These are phyloP conservation scores for Bombus polaris DNA, from an alignment of 1,140 invertebrate genomes.

Conservation along the genomic window DNA sequence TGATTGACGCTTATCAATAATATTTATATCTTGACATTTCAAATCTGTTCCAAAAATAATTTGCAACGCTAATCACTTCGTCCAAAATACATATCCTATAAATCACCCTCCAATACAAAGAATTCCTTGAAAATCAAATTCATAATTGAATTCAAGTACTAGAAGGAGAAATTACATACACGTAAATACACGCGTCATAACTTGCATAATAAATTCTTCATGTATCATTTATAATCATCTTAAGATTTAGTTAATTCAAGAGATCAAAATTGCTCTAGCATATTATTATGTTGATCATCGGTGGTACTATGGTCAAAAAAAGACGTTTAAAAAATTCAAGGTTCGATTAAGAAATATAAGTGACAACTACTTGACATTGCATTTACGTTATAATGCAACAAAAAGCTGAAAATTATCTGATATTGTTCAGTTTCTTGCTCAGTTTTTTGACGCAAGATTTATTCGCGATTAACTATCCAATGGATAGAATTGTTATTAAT, in stretches of 20 bases:
- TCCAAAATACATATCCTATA: neutral
- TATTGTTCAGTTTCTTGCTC: neutral
- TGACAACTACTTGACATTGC: neutral
- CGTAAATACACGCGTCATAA: neutral
- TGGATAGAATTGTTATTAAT: neutral
- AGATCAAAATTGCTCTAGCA: no score
- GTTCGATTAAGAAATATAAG: neutral
- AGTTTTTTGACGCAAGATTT: no score
- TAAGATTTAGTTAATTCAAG: no score
- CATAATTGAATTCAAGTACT: no score
- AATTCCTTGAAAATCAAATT: neutral
- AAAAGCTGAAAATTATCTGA: neutral
- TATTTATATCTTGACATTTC: neutral
- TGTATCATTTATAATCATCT: no score
- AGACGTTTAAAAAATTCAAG: neutral
- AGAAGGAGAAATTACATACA: neutral
- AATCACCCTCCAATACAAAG: no score
- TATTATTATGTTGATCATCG: no score
- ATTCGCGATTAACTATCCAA: neutral
- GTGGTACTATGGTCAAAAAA: neutral
- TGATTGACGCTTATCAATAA: conserved; percentile 14
- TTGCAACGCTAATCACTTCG: neutral
- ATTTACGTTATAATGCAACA: neutral
- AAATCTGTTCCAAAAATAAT: neutral
- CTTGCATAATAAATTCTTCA: neutral